Evolutionary conservation across 2,113 vertebrate genomes (phyloP).

Genomic region (Pachycephala philippinensis): DNA sequence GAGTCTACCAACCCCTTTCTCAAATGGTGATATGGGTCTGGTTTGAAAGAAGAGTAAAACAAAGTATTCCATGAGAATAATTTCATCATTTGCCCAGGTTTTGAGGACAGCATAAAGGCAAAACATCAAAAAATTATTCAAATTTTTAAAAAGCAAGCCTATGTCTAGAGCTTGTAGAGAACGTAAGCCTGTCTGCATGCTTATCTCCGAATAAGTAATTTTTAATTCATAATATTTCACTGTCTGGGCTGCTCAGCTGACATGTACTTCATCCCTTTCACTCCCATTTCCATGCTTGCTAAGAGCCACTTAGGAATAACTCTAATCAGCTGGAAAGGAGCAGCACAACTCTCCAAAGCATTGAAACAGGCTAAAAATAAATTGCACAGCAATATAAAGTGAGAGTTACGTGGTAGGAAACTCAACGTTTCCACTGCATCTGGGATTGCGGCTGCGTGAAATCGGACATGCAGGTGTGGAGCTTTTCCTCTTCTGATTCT

Average conservation of each 20-base stretch:
- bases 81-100: neutral
- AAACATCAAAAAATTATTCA: neutral
- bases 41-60: neutral
- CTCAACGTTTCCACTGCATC: neutral
- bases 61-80: neutral
- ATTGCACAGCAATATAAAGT: neutral
- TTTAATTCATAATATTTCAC: conserved; percentile 10
- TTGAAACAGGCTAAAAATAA: neutral
- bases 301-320: conserved; percentile 21
- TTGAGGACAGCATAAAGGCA: neutral
- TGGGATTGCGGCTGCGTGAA: neutral
- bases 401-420: neutral
- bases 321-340: conserved; percentile 10
- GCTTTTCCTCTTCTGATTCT: neutral
- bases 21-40: neutral
- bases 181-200: neutral
- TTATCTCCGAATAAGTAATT: neutral
- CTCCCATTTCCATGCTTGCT: conserved; percentile 4
- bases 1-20: neutral
- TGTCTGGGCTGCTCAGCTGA: neutral
- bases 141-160: neutral
- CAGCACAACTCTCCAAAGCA: neutral
- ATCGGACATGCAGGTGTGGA: neutral
- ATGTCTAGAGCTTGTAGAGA: neutral
- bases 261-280: neutral